Conservation (phyloP, 2,113 vertebrate genomes). For the Myocastor coypus region DNA sequence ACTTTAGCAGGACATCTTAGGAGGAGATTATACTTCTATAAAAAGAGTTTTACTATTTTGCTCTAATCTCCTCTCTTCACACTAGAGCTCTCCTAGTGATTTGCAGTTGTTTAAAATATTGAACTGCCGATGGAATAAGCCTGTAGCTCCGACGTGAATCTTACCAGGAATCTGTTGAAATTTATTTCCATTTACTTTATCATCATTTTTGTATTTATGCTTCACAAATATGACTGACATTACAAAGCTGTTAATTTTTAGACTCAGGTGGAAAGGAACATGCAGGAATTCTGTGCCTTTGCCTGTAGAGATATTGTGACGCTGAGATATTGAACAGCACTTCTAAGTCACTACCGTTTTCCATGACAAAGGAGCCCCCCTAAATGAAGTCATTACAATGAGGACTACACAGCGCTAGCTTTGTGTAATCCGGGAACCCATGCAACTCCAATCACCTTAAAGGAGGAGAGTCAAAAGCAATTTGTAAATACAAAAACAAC, state of each 20-base stretch:
- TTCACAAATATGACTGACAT: neutral
- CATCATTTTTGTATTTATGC: neutral
- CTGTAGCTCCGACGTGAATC: neutral
- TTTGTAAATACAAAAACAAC: neutral
- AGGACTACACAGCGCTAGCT: neutral
- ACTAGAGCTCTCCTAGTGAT: neutral
- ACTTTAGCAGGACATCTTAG: neutral
- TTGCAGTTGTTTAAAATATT: neutral
- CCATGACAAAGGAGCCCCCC: neutral
- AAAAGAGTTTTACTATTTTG: neutral
- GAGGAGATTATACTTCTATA: neutral
- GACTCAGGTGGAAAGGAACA: neutral
- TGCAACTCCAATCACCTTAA: neutral
- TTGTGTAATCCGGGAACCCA: neutral
- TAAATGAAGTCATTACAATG: neutral
- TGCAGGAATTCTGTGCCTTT: neutral
- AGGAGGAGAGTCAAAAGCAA: neutral
- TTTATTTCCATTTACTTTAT: neutral
- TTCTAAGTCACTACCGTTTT: neutral
- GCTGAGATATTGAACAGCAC: neutral
- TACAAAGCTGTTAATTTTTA: neutral
- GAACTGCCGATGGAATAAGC: neutral
- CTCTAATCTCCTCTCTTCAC: neutral
- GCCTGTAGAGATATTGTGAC: neutral
- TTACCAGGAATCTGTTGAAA: too few species aligned